Evolutionary conservation across 2,888 invertebrate species (phyloP).

Genomic region (Hypercompe scribonia): DNA sequence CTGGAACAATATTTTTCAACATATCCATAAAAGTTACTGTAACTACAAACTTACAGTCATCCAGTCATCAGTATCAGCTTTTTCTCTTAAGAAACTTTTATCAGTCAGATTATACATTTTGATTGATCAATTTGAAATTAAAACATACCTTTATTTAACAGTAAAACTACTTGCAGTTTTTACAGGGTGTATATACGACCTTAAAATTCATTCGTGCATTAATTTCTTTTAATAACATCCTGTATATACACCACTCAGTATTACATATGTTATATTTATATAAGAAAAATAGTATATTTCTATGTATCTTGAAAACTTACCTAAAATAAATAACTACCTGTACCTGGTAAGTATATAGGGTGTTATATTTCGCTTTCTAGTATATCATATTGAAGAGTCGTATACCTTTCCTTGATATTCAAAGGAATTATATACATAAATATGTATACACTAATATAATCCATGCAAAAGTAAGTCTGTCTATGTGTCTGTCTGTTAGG

Average conservation of each 20-base stretch:
- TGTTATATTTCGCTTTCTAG: too few species aligned
- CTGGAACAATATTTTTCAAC: not conserved
- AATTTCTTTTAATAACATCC: not conserved
- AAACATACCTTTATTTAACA: not conserved
- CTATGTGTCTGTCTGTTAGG: too few species aligned
- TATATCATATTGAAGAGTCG: too few species aligned
- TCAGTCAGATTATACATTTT: not conserved
- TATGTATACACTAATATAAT: too few species aligned
- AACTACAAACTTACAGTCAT: not conserved
- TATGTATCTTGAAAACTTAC: not conserved
- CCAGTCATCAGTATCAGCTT: not conserved
- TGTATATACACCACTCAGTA: not conserved
- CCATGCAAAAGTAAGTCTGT: too few species aligned
- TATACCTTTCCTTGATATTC: too few species aligned
- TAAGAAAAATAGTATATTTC: not conserved
- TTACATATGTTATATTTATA: not conserved
- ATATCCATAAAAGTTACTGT: not conserved
- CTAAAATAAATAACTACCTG: too few species aligned
- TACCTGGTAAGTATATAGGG: too few species aligned
- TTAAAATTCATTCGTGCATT: not conserved
- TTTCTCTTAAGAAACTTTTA: not conserved
- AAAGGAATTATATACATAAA: too few species aligned
- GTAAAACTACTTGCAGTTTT: not conserved
- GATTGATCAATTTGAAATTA: not conserved
- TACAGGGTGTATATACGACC: not conserved